Evolutionary conservation across 2,888 invertebrate species (phyloP).

Genomic region (Dryocosmus kuriphilus): DNA sequence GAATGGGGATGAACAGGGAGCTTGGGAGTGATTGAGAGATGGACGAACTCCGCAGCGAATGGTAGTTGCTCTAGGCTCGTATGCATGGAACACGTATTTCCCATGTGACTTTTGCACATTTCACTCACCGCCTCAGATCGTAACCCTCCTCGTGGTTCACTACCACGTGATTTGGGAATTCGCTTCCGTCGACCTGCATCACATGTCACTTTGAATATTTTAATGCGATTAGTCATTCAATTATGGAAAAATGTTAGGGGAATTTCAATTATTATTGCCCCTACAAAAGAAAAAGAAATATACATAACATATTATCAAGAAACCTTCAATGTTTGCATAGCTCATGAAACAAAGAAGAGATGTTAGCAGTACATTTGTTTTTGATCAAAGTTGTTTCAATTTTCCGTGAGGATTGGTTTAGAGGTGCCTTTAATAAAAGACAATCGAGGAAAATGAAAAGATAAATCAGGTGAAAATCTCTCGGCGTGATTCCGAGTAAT

Average conservation of each 20-base stretch:
- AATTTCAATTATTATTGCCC: background rate
- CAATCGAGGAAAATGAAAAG: conserved; percentile 25
- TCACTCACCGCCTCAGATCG: conserved; percentile 36
- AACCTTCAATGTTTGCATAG: too few relatives aligned
- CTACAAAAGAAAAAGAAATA: background rate
- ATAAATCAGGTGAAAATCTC: conserved; percentile 40
- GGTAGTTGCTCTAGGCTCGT: conserved; percentile 39
- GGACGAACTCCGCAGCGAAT: conserved; percentile 37
- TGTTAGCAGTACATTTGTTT: conserved; percentile 4
- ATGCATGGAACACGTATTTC: conserved; percentile 48
- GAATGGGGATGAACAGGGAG: conserved; percentile 35
- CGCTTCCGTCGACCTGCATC: conserved; percentile 16
- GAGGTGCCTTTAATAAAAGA: conserved; percentile 26
- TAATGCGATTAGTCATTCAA: conserved; percentile 31
- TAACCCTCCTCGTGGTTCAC: conserved; percentile 27
- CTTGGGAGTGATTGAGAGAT: conserved; percentile 40
- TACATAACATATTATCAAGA: too few relatives aligned
- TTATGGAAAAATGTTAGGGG: background rate
- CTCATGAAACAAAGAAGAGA: background rate
- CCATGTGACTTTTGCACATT: conserved; percentile 46
- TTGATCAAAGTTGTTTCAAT: conserved; percentile 32
- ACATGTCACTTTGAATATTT: conserved; percentile 40
- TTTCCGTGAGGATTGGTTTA: conserved; percentile 4
- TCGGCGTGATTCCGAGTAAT: conserved; percentile 38
- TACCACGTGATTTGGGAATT: conserved; percentile 39